These are phyloP conservation scores for Sandelia bainsii DNA, from an alignment of 2,797 vertebrate species.

Conservation along the genomic window DNA sequence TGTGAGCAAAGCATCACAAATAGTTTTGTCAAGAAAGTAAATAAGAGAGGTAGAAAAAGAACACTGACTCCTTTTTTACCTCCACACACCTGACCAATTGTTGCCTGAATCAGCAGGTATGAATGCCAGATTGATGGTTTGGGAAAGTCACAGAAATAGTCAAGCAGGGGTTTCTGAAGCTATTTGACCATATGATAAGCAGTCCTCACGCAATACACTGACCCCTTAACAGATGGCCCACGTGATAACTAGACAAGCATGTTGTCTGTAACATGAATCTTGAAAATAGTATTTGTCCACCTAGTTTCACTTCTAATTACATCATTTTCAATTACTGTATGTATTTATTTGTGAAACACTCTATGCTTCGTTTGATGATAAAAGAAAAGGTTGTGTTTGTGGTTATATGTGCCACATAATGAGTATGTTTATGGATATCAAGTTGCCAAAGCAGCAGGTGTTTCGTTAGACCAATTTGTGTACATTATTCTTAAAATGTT, in stretches of 20 bases:
- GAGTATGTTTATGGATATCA: slow-evolving; percentile 32
- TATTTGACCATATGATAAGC: too few species aligned
- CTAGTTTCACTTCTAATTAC: not conserved
- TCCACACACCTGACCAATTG: not conserved
- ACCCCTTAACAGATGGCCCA: too few species aligned
- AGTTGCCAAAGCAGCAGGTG: slow-evolving; percentile 23
- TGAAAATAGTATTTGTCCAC: not conserved
- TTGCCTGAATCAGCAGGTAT: not conserved
- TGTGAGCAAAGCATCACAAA: not conserved
- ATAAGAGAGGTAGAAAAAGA: not conserved
- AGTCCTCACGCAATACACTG: too few species aligned
- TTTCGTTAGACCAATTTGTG: slow-evolving; percentile 11
- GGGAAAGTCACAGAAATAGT: not conserved
- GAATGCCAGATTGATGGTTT: not conserved
- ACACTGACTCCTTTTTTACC: not conserved
- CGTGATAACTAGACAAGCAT: too few species aligned
- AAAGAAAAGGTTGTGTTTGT: slow-evolving; percentile 43
- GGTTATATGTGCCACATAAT: slow-evolving; percentile 13
- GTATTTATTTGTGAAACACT: slow-evolving; percentile 20
- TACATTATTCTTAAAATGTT: slow-evolving; percentile 5
- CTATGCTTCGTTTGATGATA: slow-evolving; percentile 14
- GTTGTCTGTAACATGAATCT: too few species aligned
- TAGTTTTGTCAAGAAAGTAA: not conserved
- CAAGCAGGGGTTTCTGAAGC: too few species aligned
- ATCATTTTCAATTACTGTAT: not conserved